Evolutionary conservation across 2,888 invertebrate genomes (phyloP), one percentile per base, ranked within the genome.

Genomic region (Cataglyphis livida): DNA sequence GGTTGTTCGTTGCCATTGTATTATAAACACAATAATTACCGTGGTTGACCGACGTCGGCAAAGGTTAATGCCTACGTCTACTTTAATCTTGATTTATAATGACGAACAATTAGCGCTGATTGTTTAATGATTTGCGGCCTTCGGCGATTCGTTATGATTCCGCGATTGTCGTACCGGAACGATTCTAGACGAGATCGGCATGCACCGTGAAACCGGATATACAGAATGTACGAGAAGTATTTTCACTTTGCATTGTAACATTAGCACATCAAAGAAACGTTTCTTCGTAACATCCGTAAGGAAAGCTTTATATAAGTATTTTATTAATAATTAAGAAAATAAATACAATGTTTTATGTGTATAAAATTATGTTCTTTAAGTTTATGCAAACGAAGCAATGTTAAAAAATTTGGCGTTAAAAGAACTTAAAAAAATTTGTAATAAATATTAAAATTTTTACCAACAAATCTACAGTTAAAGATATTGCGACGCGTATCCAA

Each of bases 91-190:
- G 66, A 88, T 86, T 78, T 85, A 85, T 85, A 84, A 82, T 84
- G 83, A 78, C 7, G 75, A 87, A 88, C 91, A 86, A 91, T 91
- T 90, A 88, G 38, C 85, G 74, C 81, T 84, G 87, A 89, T 88
- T 89, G 86, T 88, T 86, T 89, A 90, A 91, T 87, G 86, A 84
- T 75, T 88, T 86, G 85, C 84, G 82, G 82, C 82, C 71, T 73
- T 68, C 84, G 81, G 79, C 75, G 15, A 57, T 83, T 71, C 85
- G 84, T 74, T 75, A 64, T 83, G 59, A 38, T 62, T 73, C 51
- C 28, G 54, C 71, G 84, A 35, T 70, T 65, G 76, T 79, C 62
- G 82, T 82, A 66, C 38, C 84, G 85, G 70, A 84, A 88, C 86
- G 64, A 81, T 74, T 68, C 70, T 74, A 57, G 32, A 12, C 28